Evolutionary conservation across 2,888 invertebrate genomes (phyloP), one percentile per base, ranked within the genome.

Genomic region (Electrophaes corylata): DNA sequence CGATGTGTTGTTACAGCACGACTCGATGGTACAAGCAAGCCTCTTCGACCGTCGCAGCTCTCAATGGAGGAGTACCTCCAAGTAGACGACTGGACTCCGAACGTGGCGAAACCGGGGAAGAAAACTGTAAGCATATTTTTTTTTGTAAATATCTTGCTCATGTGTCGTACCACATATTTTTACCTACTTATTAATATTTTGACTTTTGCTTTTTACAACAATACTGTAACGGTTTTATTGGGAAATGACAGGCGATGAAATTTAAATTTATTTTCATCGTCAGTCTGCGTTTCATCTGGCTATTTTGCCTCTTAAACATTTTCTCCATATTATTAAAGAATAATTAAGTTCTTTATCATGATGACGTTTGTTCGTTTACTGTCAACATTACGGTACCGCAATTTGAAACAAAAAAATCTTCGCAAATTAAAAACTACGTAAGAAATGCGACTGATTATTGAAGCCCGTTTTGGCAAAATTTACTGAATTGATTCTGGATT

Each of bases 51-150:
- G 60, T 93, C 94, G 57, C 93, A 94, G 57, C 92, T 94, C 75
- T 96, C 97, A 57, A 96, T 99, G 94, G 97, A 98, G 81, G 98
- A 98, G 85, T 98, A 97, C 93, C 93, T 99, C 64, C 97, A 98
- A 87, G 94, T 80, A 91, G 96, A 96, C 85, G 96, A 97, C 73
- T 97, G 94, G 94, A 93, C 92, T 69, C 93, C 94, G 53, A 91
- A 89, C 67, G 83, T 81, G 45, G 88, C 93, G 55, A 92, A 91
- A 63, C 94, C 96, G 49, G 97, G 98, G 67, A 96, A 98, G 90
- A 98, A 98, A 91, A 93, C 97, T 91, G 98, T 98, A 92, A 93
- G 94, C 93, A 73, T 76, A 4, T 35, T 16, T 10, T 44, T 44
- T 41, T 37, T 43, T 37, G 48, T 10, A 29, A 29, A 29, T 29